A percentile compares a stretch with the other conserved stretches of the same genome.
These are phyloP conservation scores for Platycnemis pennipes DNA, from an alignment of 2,888 invertebrate genomes.

Conservation along the genomic window DNA sequence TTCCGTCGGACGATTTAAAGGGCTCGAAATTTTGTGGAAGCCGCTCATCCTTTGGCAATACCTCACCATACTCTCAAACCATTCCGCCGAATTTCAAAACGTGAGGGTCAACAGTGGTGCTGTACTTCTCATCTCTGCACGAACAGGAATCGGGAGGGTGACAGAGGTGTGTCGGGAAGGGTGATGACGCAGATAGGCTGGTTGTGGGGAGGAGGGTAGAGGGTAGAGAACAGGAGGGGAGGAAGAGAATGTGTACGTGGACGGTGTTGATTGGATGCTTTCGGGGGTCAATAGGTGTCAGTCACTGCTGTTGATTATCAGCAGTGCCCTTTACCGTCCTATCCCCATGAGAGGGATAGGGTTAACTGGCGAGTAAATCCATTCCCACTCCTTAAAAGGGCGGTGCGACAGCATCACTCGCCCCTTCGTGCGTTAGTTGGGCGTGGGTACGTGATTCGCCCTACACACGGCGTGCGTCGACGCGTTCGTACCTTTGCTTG, in stretches of 20 bases:
- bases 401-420: background rate
- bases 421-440: background rate
- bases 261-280: constrained; percentile 52
- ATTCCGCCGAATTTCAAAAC: too few relatives aligned
- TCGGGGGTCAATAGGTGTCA: constrained; percentile 23
- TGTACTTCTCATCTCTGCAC: background rate
- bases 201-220: background rate
- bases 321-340: background rate
- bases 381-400: background rate
- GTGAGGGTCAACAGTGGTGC: background rate
- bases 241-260: background rate
- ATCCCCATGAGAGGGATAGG: background rate
- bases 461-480: background rate
- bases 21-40: too few relatives aligned
- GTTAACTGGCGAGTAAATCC: background rate
- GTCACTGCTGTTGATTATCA: constrained; percentile 34
- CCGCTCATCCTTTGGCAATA: too few relatives aligned
- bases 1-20: too few relatives aligned
- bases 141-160: background rate
- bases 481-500: too few relatives aligned
- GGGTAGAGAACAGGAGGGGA: background rate
- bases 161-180: background rate
- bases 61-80: too few relatives aligned
- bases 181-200: background rate
- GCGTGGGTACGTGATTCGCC: background rate